Evolutionary conservation across 1,140 invertebrate genomes (phyloP).

Genomic region (Bombus vancouverensis): DNA sequence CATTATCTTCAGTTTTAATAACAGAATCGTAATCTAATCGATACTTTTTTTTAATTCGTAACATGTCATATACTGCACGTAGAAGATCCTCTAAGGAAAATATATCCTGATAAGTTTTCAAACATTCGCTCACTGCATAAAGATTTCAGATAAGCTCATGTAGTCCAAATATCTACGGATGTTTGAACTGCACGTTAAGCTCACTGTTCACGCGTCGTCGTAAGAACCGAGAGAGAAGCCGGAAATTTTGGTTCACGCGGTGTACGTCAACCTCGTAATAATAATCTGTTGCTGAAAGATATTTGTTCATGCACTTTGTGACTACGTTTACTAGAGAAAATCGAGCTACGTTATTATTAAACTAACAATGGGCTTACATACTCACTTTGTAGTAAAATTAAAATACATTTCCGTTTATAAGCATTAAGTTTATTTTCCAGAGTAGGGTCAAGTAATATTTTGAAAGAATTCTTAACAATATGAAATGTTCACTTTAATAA

Average conservation of each 20-base stretch:
- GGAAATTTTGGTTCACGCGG: neutral
- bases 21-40: neutral
- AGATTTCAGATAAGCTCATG: neutral
- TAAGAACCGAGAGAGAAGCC: neutral
- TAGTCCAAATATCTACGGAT: neutral
- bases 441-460: too few relatives aligned
- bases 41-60: neutral
- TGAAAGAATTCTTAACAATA: too few relatives aligned
- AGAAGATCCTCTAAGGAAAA: neutral
- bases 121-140: neutral
- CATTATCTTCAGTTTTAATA: neutral
- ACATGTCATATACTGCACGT: neutral
- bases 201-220: neutral
- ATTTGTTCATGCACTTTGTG: neutral
- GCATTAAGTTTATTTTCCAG: too few relatives aligned
- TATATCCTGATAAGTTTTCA: neutral
- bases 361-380: too few relatives aligned
- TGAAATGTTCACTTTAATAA: neutral
- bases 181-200: neutral
- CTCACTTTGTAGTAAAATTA: too few relatives aligned
- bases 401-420: too few relatives aligned
- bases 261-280: neutral
- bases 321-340: too few relatives aligned
- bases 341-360: too few relatives aligned
- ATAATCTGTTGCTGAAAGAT: neutral